phyloP scores from a whole-genome alignment of 2,113 vertebrate genomes.

The Nicator chloris region DNA sequence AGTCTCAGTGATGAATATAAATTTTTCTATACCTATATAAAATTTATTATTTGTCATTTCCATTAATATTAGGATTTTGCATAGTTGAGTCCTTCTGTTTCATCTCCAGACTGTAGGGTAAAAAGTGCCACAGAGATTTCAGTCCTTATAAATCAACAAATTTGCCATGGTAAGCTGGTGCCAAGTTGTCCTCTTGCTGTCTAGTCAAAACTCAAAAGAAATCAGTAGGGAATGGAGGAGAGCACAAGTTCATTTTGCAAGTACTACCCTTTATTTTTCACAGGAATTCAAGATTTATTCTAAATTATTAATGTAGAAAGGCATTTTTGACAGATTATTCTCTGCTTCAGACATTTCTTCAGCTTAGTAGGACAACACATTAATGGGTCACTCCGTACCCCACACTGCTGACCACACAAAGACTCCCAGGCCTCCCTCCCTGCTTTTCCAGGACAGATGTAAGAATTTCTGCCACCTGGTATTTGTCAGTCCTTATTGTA shows the following conservation, averaged over 20 bases:
- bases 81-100: neutral
- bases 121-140: slow-evolving; percentile 11
- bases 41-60: slow-evolving; percentile 26
- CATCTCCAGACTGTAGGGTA: neutral
- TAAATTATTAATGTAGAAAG: neutral
- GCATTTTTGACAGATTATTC: neutral
- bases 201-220: neutral
- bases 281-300: neutral
- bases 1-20: neutral
- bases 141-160: slow-evolving; percentile 10
- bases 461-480: neutral
- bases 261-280: neutral
- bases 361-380: neutral
- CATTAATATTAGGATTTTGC: neutral
- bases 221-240: neutral
- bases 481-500: neutral
- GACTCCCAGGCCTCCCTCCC: neutral
- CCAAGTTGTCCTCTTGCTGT: neutral
- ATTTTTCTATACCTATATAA: neutral
- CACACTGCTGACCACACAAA: neutral
- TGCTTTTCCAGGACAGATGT: neutral
- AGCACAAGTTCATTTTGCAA: neutral
- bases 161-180: neutral
- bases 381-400: neutral
- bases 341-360: neutral